Conservation (phyloP, 2,113 vertebrate species). For the Speoplatyrhinus poulsoni region DNA sequence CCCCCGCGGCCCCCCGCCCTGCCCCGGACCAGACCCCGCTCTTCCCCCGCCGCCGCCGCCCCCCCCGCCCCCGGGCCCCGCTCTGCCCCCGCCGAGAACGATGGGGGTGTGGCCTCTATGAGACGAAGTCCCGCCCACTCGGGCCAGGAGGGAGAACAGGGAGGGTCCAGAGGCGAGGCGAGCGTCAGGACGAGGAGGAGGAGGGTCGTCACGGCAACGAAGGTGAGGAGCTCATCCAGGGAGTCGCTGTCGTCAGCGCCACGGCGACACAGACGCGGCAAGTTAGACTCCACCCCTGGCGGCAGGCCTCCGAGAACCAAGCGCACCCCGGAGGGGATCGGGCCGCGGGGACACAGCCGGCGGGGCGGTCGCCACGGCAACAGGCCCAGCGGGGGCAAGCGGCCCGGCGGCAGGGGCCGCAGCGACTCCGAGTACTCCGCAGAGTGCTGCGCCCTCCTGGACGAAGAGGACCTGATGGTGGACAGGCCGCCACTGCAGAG, state of each 20-base stretch:
- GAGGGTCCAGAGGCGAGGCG: constrained; percentile 72
- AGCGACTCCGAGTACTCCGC: constrained; percentile 96
- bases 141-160: constrained; percentile 76
- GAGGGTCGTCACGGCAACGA: constrained; percentile 42
- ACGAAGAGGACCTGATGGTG: constrained; percentile 78
- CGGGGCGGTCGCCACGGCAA: constrained; percentile 40
- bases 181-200: constrained; percentile 72
- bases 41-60: constrained; percentile 86
- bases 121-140: background rate
- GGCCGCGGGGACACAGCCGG: constrained; percentile 50
- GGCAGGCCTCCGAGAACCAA: constrained; percentile 70
- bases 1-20: constrained; percentile 80
- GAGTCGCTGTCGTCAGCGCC: constrained; percentile 47
- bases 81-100: constrained; percentile 74
- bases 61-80: constrained; percentile 83
- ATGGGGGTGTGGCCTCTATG: constrained; percentile 55
- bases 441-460: constrained; percentile 89
- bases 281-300: constrained; percentile 54
- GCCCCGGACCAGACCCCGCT: constrained; percentile 81
- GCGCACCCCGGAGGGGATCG: constrained; percentile 70
- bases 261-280: constrained; percentile 33
- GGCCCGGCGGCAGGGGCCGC: constrained; percentile 77
- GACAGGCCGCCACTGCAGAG: constrained; percentile 81
- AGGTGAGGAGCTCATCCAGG: constrained; percentile 1
- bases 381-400: constrained; percentile 48